A percentile compares a stretch with the other conserved stretches of the same genome.
Evolutionary conservation across 2,113 vertebrate genomes (phyloP).

Genomic region (human): GRCh38 chr3:67683001-67683500

Average conservation of each 20-base stretch:
- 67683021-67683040: not conserved
- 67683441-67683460: not conserved
- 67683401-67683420: not conserved
- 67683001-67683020: not conserved
- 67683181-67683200: not conserved
- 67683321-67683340: not conserved
- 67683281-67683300: not conserved
- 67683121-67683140: slow-evolving; percentile 1
- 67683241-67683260: not conserved
- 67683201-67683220: not conserved
- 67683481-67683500: not conserved
- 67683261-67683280: not conserved
- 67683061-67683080: not conserved
- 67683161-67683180: not conserved
- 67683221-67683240: not conserved
- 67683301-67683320: not conserved
- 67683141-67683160: not conserved
- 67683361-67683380: not conserved
- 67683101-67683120: not conserved
- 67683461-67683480: not conserved
- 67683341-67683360: not conserved
- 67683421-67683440: not conserved
- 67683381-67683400: not conserved
- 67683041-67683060: not conserved
- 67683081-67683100: not conserved